Base-by-base conservation (phyloP, 1,140 invertebrate species). In the Dinothrombium tinctorium region DNA sequence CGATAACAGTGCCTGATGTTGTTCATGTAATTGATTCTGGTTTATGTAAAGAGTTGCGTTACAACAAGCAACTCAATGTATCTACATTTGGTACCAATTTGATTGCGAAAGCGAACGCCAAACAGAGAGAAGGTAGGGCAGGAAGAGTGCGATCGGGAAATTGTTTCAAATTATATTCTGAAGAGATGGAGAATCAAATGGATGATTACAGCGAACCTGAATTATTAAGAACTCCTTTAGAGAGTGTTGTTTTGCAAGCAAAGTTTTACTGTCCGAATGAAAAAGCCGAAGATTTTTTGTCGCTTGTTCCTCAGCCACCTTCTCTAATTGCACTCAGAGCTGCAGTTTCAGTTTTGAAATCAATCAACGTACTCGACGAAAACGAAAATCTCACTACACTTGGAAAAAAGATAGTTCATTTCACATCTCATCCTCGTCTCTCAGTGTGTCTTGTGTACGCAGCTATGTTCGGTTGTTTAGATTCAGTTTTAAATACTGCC, bases 21-120 rank as follows among this genome's bases (percentile, higher is more conserved):
- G 75, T 72, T 56, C 94, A 84, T 65, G 84, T 96, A 5, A 81
- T 96, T 52, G 90, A 96, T 61, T 94, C 86, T 59, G 94, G 87
- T 59, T 61, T 94, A 12, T 83, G 79, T 23, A 94, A 90, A 61
- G 65, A 70, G 26, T 56, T 87, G 41, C 61, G 89, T 29, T 94
- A 89, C 53, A 83, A 84, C 1, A 82, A 83, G 0, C 83, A 90
- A 52, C 89, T 86, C 52, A 94, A 94, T 58, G 77, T 94, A 69
- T 84, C 81, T 56, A 48, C 51, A 20, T 61, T 90, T 0, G 80
- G 89, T 56, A 82, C 90, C 61, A 87, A 89, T 59, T 90, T 82
- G 81, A 87, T 98, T 43, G 92, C 86, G 33, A 74, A 86, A 62
- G 89, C 92, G 0, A 92, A 82, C 55, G 86, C 89, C 11, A 84